Evolutionary conservation across 1,140 invertebrate genomes (phyloP).

Genomic region (Temnothorax longispinosus): DNA sequence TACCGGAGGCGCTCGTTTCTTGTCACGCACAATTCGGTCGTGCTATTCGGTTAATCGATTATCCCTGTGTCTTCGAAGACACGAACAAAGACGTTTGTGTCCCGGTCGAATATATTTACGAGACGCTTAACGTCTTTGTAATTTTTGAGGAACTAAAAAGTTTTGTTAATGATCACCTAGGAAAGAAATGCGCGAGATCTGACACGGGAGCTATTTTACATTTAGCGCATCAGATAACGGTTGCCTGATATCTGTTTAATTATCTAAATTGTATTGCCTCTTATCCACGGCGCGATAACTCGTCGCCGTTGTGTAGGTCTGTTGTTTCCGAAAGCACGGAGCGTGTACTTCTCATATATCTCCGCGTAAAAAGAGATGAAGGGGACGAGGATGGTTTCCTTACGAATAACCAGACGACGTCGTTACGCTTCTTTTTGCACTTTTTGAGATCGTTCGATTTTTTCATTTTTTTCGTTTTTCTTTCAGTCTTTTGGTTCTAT

Average conservation of each 20-base stretch:
- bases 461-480: background rate
- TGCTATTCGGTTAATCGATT: slow-evolving; percentile 29
- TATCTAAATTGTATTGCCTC: slow-evolving; percentile 80
- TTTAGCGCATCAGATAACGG: slow-evolving; percentile 66
- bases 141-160: background rate
- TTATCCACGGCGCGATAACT: slow-evolving; percentile 63
- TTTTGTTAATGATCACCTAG: slow-evolving; percentile 1
- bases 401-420: slow-evolving; percentile 41
- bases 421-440: slow-evolving; percentile 21
- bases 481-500: background rate
- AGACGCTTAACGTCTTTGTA: background rate
- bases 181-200: slow-evolving; percentile 42
- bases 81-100: background rate
- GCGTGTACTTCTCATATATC: slow-evolving; percentile 45
- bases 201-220: slow-evolving; percentile 66
- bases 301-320: slow-evolving; percentile 32
- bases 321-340: slow-evolving; percentile 54
- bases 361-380: slow-evolving; percentile 42
- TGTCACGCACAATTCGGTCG: slow-evolving; percentile 14
- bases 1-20: slow-evolving; percentile 40
- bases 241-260: slow-evolving; percentile 77
- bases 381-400: slow-evolving; percentile 6
- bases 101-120: background rate
- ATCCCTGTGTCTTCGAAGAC: background rate
- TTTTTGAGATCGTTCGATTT: background rate